These are phyloP conservation scores for Dicrurus megarhynchus DNA, from an alignment of 2,113 vertebrate species.

Conservation along the genomic window DNA sequence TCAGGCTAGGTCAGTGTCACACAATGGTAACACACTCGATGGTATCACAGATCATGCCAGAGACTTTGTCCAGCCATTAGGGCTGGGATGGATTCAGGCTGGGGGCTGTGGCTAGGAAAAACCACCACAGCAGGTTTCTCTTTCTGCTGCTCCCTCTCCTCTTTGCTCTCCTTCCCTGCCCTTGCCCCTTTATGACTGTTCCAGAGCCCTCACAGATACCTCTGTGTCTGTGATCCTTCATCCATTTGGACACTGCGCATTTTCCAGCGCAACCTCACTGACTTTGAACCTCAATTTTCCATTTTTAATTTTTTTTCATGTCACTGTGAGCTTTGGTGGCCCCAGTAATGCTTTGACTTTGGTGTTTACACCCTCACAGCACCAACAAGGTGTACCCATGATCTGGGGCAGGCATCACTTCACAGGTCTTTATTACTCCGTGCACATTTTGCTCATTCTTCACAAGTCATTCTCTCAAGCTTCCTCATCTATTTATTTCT, in stretches of 20 bases:
- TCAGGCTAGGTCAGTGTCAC: not conserved
- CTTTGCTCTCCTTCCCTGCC: not conserved
- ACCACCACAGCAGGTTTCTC: not conserved
- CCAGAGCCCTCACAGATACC: not conserved
- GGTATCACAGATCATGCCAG: not conserved
- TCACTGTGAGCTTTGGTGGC: not conserved
- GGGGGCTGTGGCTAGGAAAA: not conserved
- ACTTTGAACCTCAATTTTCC: not conserved
- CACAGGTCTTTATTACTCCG: not conserved
- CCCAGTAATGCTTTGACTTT: not conserved
- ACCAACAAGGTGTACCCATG: not conserved
- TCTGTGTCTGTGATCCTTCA: not conserved
- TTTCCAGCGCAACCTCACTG: not conserved
- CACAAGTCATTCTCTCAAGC: not conserved
- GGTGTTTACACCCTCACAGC: not conserved
- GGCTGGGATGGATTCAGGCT: not conserved
- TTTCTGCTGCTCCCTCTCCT: not conserved
- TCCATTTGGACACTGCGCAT: not conserved
- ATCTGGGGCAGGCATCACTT: not conserved
- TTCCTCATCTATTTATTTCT: not conserved
- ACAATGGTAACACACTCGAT: rapidly evolving
- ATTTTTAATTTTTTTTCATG: not conserved
- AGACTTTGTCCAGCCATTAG: not conserved
- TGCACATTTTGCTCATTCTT: not conserved
- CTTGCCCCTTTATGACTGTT: not conserved